Evolutionary conservation across 2,888 invertebrate species (phyloP).

Genomic region (Andrena camellia): DNA sequence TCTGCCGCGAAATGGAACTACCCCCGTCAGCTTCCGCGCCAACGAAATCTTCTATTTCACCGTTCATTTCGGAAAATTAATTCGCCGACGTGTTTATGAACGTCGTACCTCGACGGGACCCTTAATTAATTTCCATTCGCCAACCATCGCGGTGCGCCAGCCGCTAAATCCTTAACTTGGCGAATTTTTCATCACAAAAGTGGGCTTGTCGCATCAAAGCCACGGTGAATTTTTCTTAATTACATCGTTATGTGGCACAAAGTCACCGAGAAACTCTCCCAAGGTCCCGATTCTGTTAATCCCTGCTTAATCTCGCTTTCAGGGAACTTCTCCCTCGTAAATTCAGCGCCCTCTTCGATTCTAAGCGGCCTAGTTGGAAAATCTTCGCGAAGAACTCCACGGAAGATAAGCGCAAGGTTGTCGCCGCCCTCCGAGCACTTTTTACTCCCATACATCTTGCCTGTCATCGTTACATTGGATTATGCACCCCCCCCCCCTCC

Average conservation of each 20-base stretch:
- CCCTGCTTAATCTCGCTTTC: neutral
- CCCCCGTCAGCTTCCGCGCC: neutral
- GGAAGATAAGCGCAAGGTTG: conserved; percentile 20
- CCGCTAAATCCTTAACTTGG: neutral
- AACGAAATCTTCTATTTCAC: conserved; percentile 35
- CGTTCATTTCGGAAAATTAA: conserved; percentile 48
- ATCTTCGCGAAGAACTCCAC: conserved; percentile 10
- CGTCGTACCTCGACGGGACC: neutral
- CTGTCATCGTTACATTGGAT: conserved; percentile 67
- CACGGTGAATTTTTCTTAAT: no score
- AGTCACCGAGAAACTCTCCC: no score
- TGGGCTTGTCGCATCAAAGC: no score
- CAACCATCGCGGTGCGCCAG: neutral
- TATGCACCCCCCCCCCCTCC: conserved; percentile 58
- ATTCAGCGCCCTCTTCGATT: neutral
- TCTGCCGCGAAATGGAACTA: conserved; percentile 51
- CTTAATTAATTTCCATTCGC: conserved; percentile 7
- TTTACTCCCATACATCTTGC: conserved; percentile 53
- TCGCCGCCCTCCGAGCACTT: conserved; percentile 17
- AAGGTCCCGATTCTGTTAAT: neutral
- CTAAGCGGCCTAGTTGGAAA: neutral
- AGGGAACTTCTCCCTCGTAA: neutral
- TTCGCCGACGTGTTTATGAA: conserved; percentile 17
- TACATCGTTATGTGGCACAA: no score
- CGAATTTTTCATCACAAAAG: neutral